These are phyloP conservation scores for Halcyon senegalensis DNA, from an alignment of 2,113 vertebrate species.

Conservation along the genomic window DNA sequence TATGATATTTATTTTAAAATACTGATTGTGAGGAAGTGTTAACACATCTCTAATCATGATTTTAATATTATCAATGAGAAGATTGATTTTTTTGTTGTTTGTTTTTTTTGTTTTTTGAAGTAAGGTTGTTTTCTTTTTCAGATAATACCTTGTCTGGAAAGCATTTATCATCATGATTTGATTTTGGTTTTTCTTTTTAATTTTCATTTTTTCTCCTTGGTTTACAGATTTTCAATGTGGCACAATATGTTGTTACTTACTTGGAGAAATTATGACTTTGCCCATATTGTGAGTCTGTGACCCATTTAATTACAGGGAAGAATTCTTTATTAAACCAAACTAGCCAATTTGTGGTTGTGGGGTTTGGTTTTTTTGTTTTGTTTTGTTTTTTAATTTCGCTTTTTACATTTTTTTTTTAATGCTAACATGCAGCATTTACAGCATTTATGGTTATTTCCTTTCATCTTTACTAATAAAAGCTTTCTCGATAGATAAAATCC, in stretches of 20 bases:
- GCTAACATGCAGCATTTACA: background rate
- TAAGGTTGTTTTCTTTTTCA: background rate
- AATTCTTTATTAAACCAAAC: background rate
- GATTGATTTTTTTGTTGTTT: background rate
- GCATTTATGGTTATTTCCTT: background rate
- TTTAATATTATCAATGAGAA: background rate
- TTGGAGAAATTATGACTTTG: background rate
- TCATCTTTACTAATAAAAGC: background rate
- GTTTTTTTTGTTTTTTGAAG: background rate
- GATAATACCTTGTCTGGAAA: background rate
- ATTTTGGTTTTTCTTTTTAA: background rate
- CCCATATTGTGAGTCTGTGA: background rate
- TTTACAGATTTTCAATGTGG: background rate
- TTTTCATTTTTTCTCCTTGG: background rate
- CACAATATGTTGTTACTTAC: background rate
- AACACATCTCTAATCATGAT: background rate
- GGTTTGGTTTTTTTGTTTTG: background rate
- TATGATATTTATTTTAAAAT: background rate
- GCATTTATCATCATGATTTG: background rate
- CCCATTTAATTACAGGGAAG: background rate
- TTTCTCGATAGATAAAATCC: background rate
- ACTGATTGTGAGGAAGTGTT: background rate
- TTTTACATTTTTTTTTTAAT: background rate
- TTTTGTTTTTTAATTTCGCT: background rate
- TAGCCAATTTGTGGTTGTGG: background rate